phyloP scores from a whole-genome alignment of 2,113 vertebrate species.

The Leucosticte australis region DNA sequence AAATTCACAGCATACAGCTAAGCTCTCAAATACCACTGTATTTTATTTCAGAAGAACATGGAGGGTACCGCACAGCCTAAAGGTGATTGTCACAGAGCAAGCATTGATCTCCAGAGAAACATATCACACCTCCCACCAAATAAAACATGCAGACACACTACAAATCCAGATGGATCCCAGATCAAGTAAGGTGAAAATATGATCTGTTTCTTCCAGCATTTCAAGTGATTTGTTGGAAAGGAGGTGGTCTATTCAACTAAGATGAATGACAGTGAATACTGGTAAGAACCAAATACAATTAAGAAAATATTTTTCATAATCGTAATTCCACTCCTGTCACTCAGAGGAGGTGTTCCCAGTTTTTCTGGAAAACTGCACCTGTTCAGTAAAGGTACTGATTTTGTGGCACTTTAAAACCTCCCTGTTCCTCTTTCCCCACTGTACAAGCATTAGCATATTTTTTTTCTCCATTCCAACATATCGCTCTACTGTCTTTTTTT shows the following conservation, averaged over 20 bases:
- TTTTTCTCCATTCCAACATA: not conserved
- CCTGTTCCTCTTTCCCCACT: not conserved
- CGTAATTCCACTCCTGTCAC: not conserved
- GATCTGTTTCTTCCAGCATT: not conserved
- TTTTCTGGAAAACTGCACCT: not conserved
- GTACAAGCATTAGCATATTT: not conserved
- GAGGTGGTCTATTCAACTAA: not conserved
- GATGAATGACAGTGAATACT: not conserved
- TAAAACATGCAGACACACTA: not conserved
- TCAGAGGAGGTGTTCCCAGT: not conserved
- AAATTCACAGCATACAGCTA: not conserved
- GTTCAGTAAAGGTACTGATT: not conserved
- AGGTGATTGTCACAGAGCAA: not conserved
- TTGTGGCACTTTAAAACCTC: not conserved
- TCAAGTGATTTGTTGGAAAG: not conserved
- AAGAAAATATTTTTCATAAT: not conserved
- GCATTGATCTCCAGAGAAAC: not conserved
- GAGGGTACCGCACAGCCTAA: not conserved
- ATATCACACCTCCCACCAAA: not conserved
- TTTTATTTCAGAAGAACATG: not conserved
- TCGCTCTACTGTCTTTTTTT: not conserved
- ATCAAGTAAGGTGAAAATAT: not conserved
- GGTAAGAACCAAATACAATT: not conserved
- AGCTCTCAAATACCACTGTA: not conserved
- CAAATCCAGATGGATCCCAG: not conserved